phyloP scores from a whole-genome alignment of 2,797 vertebrate genomes.

The Geotrypetes seraphini region DNA sequence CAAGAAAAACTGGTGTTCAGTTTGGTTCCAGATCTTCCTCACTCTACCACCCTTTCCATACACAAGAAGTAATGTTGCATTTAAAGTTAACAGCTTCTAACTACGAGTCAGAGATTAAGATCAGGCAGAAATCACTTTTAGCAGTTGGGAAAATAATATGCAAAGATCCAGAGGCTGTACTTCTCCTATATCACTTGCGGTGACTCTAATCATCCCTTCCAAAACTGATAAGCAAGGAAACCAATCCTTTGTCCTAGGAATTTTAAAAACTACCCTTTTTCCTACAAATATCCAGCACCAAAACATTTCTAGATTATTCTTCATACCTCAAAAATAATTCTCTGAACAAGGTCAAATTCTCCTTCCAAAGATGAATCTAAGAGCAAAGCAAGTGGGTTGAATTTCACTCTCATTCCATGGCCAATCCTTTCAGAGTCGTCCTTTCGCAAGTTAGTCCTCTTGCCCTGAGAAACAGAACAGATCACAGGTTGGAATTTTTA shows the following conservation, averaged over 20 bases:
- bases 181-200: no score
- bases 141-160: no score
- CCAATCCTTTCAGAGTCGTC: constrained; percentile 77
- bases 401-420: constrained; percentile 88
- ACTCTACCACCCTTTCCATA: no score
- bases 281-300: background rate
- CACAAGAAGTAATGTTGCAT: no score
- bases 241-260: background rate
- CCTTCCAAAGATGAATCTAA: constrained; percentile 94
- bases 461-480: constrained; percentile 57
- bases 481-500: constrained; percentile 5
- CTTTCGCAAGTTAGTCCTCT: constrained; percentile 93
- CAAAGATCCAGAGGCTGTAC: no score
- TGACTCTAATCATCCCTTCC: background rate
- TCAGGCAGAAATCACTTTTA: no score
- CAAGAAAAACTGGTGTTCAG: no score
- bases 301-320: background rate
- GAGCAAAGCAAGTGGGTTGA: constrained; percentile 88
- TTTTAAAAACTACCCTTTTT: background rate
- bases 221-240: background rate
- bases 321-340: constrained; percentile 90
- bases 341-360: constrained; percentile 92
- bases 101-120: no score
- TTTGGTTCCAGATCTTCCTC: no score
- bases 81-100: no score